Conservation (phyloP, 2,113 vertebrate species). For the Microcebus ravelobensis region DNA sequence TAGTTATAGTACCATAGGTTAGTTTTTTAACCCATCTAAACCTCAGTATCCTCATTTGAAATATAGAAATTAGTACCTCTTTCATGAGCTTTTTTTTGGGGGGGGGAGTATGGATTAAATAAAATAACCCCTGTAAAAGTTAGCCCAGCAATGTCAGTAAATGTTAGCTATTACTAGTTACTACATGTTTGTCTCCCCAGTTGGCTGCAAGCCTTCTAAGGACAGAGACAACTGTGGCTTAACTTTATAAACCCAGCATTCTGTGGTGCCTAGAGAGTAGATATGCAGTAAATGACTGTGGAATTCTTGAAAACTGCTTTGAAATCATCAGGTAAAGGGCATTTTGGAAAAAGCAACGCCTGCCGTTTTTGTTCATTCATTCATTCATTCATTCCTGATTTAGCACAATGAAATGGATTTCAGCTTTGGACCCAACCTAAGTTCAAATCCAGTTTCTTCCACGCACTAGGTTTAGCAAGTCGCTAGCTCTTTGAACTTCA, state of each 20-base stretch:
- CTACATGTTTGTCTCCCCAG: not conserved
- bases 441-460: not conserved
- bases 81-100: not conserved
- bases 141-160: not conserved
- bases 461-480: not conserved
- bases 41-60: not conserved
- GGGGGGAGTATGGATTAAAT: not conserved
- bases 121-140: not conserved
- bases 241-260: not conserved
- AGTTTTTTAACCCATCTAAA: not conserved
- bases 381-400: not conserved
- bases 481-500: conserved; percentile 14
- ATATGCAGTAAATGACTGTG: not conserved
- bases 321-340: not conserved
- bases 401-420: not conserved
- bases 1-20: not conserved
- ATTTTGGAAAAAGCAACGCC: not conserved
- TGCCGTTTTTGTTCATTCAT: not conserved
- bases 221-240: not conserved
- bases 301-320: conserved; percentile 18
- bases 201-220: not conserved
- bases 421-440: not conserved
- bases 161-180: not conserved
- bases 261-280: not conserved
- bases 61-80: not conserved